Percentiles rank a stretch among this genome's conserved stretches.
Conservation (phyloP, 2,888 invertebrate species). For the Eucera pruinosa region DNA sequence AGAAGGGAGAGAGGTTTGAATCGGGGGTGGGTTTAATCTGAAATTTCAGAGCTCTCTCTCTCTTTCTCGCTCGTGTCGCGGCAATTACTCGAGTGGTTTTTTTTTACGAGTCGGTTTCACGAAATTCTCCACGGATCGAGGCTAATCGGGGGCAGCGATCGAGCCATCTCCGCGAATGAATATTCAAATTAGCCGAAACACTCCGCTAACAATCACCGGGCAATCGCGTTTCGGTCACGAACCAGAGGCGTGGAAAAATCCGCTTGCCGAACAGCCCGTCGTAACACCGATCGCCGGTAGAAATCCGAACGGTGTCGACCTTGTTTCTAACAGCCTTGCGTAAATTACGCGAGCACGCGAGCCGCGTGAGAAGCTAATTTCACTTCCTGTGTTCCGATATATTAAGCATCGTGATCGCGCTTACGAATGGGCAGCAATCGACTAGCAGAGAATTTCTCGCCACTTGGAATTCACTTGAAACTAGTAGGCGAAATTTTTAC, state of each 20-base stretch:
- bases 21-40: neutral
- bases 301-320: no score
- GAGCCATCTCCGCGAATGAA: neutral
- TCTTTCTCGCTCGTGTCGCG: no score
- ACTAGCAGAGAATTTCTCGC: neutral
- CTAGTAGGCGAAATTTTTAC: no score
- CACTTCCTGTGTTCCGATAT: neutral
- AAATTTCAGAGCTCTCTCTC: neutral
- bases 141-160: neutral
- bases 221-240: neutral
- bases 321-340: neutral
- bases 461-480: no score
- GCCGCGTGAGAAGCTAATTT: no score
- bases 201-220: neutral
- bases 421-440: neutral
- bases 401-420: neutral
- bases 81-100: neutral
- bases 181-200: conserved; percentile 5
- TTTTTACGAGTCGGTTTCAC: neutral
- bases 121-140: conserved; percentile 7
- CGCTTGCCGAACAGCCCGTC: no score
- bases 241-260: neutral
- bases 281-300: no score
- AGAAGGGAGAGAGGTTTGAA: no score
- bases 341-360: neutral